Evolutionary conservation across 2,888 invertebrate species (phyloP).

Genomic region (Xestobium rufovillosum): DNA sequence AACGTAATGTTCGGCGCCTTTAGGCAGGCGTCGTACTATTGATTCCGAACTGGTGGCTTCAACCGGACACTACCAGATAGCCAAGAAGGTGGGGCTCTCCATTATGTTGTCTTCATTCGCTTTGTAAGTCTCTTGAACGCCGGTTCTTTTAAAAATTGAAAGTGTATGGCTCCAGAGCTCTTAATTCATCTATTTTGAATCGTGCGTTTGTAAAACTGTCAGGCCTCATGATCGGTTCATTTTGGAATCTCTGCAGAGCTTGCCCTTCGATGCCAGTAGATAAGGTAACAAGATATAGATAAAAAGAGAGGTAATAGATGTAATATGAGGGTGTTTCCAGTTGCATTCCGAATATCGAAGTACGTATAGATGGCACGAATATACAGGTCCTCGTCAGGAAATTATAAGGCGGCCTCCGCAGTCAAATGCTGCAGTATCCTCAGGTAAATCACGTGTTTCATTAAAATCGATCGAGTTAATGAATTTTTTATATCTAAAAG

Average conservation of each 20-base stretch:
- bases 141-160: background rate
- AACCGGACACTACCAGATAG: constrained; percentile 15
- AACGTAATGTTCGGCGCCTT: too few species aligned
- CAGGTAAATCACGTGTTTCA: constrained; percentile 31
- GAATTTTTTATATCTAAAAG: constrained; percentile 25
- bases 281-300: constrained; percentile 65
- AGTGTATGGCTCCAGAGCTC: constrained; percentile 27
- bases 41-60: background rate
- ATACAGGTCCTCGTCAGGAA: constrained; percentile 69
- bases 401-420: constrained; percentile 59
- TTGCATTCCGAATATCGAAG: constrained; percentile 91
- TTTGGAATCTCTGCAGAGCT: constrained; percentile 95
- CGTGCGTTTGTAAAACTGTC: constrained; percentile 23
- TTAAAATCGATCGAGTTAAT: constrained; percentile 7
- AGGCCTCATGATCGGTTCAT: constrained; percentile 87
- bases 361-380: constrained; percentile 93
- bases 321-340: too few species aligned
- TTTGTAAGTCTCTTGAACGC: background rate
- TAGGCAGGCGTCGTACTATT: constrained; percentile 1
- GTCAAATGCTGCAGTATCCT: constrained; percentile 41
- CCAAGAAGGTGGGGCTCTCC: constrained; percentile 36
- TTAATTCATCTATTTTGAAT: constrained; percentile 21
- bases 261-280: constrained; percentile 95
- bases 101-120: constrained; percentile 1
- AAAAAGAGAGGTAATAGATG: background rate